Evolutionary conservation across 2,797 vertebrate species (phyloP).

Genomic region (Pseudochirops cupreus): DNA sequence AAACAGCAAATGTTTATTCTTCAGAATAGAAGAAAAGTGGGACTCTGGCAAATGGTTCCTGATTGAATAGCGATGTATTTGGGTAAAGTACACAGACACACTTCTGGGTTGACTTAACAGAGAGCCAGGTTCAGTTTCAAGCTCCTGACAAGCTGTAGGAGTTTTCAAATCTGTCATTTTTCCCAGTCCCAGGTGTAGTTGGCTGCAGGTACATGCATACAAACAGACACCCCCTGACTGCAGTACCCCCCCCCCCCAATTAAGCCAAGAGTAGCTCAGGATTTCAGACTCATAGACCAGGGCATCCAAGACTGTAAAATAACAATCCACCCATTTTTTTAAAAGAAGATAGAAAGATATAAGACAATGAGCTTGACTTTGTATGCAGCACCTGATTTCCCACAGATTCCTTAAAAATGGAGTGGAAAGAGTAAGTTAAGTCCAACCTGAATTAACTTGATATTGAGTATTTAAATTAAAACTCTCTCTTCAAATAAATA

Average conservation of each 20-base stretch:
- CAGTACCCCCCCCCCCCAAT: constrained; percentile 40
- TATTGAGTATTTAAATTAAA: constrained; percentile 48
- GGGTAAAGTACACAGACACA: constrained; percentile 49
- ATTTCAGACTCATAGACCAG: constrained; percentile 56
- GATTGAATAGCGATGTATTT: constrained; percentile 22
- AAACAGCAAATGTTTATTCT: constrained; percentile 34
- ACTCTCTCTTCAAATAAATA: constrained; percentile 59
- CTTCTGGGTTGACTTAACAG: constrained; percentile 63
- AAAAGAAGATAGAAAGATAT: constrained; percentile 73
- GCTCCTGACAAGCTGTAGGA: constrained; percentile 22
- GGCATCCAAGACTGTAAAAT: constrained; percentile 43
- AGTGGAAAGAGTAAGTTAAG: constrained; percentile 71
- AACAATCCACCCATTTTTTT: neutral
- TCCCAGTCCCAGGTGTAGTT: neutral
- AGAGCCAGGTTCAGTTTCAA: constrained; percentile 42
- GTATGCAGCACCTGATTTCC: constrained; percentile 54
- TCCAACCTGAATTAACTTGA: constrained; percentile 42
- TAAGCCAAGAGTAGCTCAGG: constrained; percentile 38
- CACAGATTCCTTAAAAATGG: constrained; percentile 60
- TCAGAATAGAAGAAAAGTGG: constrained; percentile 37
- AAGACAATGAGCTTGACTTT: constrained; percentile 72
- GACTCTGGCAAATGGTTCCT: constrained; percentile 40
- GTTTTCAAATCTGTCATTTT: constrained; percentile 8
- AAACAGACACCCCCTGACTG: constrained; percentile 8
- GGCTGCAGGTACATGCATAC: neutral